phyloP scores from a whole-genome alignment of 2,888 invertebrate genomes.

The Callimorpha dominula region DNA sequence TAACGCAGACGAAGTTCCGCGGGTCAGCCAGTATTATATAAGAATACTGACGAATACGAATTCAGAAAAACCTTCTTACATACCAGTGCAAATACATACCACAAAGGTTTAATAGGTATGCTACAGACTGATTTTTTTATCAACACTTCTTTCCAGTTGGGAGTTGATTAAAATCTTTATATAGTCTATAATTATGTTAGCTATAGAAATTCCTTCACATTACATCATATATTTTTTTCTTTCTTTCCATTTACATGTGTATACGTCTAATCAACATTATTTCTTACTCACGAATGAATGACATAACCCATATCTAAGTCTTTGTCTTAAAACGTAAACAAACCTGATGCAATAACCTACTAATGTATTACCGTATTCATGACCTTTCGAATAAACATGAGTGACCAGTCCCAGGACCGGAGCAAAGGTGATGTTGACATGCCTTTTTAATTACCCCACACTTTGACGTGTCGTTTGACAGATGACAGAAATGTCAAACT shows the following conservation, averaged over 20 bases:
- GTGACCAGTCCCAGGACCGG: conserved; percentile 52
- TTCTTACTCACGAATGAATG: conserved; percentile 1
- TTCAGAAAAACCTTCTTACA: no score
- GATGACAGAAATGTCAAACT: conserved; percentile 53
- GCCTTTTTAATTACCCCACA: conserved; percentile 52
- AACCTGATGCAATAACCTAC: conserved; percentile 16
- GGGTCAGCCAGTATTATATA: no score
- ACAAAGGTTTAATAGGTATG: no score
- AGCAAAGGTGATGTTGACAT: conserved; percentile 49
- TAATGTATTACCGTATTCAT: conserved; percentile 16
- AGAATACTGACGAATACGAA: no score
- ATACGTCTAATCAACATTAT: background rate
- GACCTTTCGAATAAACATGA: conserved; percentile 28
- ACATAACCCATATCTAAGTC: conserved; percentile 12
- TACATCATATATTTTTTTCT: background rate
- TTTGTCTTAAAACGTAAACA: conserved; percentile 43
- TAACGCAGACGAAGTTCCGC: no score
- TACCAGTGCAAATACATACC: no score
- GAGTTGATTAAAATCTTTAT: no score
- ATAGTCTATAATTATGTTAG: no score
- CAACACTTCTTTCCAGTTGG: no score
- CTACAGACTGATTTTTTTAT: no score
- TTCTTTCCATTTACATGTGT: background rate
- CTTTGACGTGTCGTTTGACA: conserved; percentile 49
- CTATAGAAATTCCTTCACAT: background rate